These are phyloP conservation scores for Lagopus muta DNA, from an alignment of 2,113 vertebrate species.

Conservation along the genomic window DNA sequence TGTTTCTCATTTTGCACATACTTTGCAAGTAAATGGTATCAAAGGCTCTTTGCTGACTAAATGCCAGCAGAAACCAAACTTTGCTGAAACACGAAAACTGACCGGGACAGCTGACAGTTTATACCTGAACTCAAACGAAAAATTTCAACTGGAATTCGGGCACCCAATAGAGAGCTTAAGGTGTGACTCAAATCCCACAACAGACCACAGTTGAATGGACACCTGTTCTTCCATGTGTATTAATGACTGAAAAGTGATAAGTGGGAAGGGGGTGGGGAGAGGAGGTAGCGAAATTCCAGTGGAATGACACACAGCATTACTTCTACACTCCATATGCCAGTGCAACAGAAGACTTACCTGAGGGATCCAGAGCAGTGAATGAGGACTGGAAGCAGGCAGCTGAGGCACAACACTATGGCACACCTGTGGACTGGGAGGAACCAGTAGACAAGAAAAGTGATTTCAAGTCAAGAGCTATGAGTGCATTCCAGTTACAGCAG, in stretches of 20 bases:
- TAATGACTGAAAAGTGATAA: neutral
- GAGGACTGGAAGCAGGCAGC: neutral
- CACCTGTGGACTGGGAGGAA: neutral
- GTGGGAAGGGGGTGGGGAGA: too few relatives aligned
- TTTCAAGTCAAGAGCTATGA: too few relatives aligned
- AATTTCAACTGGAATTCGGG: neutral
- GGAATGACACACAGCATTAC: neutral
- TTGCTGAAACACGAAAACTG: neutral
- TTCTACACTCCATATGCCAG: neutral
- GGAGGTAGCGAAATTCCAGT: neutral
- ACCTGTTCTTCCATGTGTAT: neutral
- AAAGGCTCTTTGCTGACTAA: neutral
- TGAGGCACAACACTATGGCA: neutral
- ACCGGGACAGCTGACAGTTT: rapidly evolving
- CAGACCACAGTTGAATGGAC: neutral
- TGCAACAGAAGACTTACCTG: neutral
- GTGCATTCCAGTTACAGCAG: rapidly evolving
- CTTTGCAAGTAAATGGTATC: neutral
- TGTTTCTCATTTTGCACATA: neutral
- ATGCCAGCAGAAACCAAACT: neutral
- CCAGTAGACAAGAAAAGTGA: neutral
- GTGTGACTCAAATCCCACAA: neutral
- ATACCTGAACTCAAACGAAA: neutral
- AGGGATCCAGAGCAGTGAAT: neutral
- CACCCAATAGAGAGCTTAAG: neutral